Base-by-base conservation (phyloP, 2,888 invertebrate genomes). In the Lordiphosa andalusiaca region DNA sequence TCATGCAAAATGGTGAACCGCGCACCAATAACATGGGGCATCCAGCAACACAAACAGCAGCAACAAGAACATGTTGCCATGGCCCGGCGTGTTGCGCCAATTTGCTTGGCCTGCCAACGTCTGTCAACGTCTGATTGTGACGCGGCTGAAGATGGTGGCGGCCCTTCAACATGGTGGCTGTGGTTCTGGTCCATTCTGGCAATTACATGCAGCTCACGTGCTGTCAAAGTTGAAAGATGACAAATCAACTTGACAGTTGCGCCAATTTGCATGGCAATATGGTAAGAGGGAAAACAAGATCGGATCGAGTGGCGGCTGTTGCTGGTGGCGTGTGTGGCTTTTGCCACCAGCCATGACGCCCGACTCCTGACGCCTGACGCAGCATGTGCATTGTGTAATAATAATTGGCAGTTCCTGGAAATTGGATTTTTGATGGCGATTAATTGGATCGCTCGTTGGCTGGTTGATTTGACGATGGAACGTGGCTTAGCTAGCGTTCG, bases 211-310 rank as follows among this genome's bases (percentile, higher is more conserved):
- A 71, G 58, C 84, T 77, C 77, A 77, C 77, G 77, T 81, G 77
- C 77, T 77, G 77, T 77, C 84, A 77, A 84, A 84, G 77, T 84
- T 77, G 84, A 77, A 77, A 77, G 77, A 77, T 77, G 77, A 77
- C 77, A 77, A 77, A 77, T 77, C 84, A 77, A 77, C 77, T 84
- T 77, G 77, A 77, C 77, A 77, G 77, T 62, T 53, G 71, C 56
- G 63, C 78, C 77, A 77, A 77, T 77, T 84, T 77, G 77, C 77
- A 77, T 77, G 71, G 70, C 84, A 80, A 67, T 69, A 80, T 83
- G 84, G 76, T 56, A 65, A 69, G 41, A 35, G 35, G 6, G 46
- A 13, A n/a, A 48, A 48, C 37, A 2, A 49, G 12, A 42, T n/a
- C 12, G 56, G 49, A 55, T 55, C 23, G 30, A 50, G 36, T 13